Base-by-base conservation (phyloP, 2,113 vertebrate genomes). In the Odontesthes bonariensis region DNA sequence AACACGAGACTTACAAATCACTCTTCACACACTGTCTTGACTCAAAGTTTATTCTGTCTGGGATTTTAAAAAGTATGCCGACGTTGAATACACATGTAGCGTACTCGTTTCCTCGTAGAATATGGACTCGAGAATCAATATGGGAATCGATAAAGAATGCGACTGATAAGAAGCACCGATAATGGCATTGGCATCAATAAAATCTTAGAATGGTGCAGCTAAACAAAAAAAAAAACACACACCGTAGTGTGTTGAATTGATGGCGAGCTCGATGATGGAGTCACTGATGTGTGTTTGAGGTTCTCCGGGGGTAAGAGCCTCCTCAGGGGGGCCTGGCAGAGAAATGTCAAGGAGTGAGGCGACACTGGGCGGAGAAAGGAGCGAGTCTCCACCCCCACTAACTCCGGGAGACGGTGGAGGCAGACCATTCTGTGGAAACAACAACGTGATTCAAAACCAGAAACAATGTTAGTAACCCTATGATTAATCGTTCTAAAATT, bases 181-280 rank as follows among this genome's bases (percentile, higher is more conserved):
- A 27, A 27, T 27, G 27, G 27, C 27, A 27, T 27, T 27, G 27
- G 27, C 27, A 27, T 27, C 27, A 27, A 27, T 27, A 27, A 27
- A 1, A 3, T 27, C 27, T 27, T 27, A 27, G 27, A 27, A 27
- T 27, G 27, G 27, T 27, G 27, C 27, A 27, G 27, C 27, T 27
- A 27, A 27, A 27, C 27, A 27, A 27, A 27, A 1, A 10, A 7
- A 52, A 38, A 51, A 46, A 56, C 11, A 66, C 82, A 77, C 81
- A 98, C 97, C 94, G 6, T 96, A 99, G 77, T 98, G 96, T 46
- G 96, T 95, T 1, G 98, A 99, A 92, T 97, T 98, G 91, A 99
- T 99, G 74, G 98, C 98, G 1, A 99, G 96, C 90, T 99, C 98
- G 1, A 99, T 99, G 90, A 99, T 98, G 44, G 98, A 99, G 92